Evolutionary conservation across 2,888 invertebrate genomes (phyloP).

Genomic region (Limnephilus marmoratus): DNA sequence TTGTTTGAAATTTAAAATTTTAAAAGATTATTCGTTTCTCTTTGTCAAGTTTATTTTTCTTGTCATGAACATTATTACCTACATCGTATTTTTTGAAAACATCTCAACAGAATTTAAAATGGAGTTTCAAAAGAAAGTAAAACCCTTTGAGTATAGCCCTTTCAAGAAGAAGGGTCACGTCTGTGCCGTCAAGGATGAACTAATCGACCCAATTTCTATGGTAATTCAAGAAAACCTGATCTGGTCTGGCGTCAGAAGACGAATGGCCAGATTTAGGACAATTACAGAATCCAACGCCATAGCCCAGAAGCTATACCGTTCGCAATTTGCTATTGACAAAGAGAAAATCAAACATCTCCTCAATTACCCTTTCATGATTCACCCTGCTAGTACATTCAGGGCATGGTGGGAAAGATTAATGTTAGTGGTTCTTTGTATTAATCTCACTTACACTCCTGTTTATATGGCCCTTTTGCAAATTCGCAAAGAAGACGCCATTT

Average conservation of each 20-base stretch:
- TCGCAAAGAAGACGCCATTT: background rate
- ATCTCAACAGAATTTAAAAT: background rate
- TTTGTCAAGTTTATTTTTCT: background rate
- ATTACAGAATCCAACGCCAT: conserved; percentile 69
- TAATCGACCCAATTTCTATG: conserved; percentile 51
- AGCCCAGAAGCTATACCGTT: conserved; percentile 69
- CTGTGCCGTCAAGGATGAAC: conserved; percentile 44
- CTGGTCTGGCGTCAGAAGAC: background rate
- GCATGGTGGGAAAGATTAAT: conserved; percentile 70
- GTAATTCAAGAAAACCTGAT: background rate
- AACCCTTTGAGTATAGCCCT: background rate
- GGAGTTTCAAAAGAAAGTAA: conserved; percentile 3
- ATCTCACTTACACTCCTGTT: conserved; percentile 65
- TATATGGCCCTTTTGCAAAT: conserved; percentile 45
- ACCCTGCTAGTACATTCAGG: conserved; percentile 72
- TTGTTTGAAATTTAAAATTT: background rate
- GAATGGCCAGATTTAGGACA: conserved; percentile 66
- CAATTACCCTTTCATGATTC: conserved; percentile 69
- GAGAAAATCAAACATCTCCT: conserved; percentile 70
- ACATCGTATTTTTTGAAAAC: background rate
- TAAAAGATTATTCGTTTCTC: background rate
- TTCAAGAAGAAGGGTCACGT: conserved; percentile 54
- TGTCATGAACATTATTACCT: background rate
- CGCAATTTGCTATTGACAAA: conserved; percentile 69
- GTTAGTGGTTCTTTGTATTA: conserved; percentile 68